Percentiles rank a stretch among this genome's conserved stretches.
These are phyloP conservation scores for Lacerta viridis DNA, from an alignment of 2,797 vertebrate genomes.

Conservation along the genomic window DNA sequence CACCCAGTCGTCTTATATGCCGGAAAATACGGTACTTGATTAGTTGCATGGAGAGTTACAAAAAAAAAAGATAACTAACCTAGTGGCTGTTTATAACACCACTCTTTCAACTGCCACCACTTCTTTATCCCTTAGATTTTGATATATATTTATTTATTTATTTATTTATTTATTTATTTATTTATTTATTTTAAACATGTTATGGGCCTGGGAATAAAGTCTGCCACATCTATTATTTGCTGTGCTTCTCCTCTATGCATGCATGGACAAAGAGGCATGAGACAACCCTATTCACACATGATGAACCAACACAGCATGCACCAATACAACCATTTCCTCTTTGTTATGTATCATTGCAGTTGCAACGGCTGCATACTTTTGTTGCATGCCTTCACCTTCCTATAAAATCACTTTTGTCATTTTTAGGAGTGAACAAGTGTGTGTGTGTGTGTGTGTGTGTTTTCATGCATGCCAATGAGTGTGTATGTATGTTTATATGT, in stretches of 20 bases:
- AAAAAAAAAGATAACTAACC: neutral
- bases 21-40: neutral
- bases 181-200: neutral
- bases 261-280: too few relatives aligned
- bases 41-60: neutral
- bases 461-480: neutral
- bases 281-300: too few relatives aligned
- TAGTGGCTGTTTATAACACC: neutral
- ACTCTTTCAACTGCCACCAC: neutral
- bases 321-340: neutral
- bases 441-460: neutral
- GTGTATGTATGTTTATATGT: neutral
- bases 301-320: neutral
- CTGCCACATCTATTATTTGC: neutral
- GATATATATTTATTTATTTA: too few relatives aligned
- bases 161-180: too few relatives aligned
- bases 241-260: neutral
- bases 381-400: neutral
- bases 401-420: conserved; percentile 33
- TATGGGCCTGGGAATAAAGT: neutral
- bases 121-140: neutral
- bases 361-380: neutral
- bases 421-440: neutral
- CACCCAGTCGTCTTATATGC: too few relatives aligned
- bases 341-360: neutral